Evolutionary conservation across 1,140 invertebrate genomes (phyloP).

Genomic region (Lepidotrigona ventralis): DNA sequence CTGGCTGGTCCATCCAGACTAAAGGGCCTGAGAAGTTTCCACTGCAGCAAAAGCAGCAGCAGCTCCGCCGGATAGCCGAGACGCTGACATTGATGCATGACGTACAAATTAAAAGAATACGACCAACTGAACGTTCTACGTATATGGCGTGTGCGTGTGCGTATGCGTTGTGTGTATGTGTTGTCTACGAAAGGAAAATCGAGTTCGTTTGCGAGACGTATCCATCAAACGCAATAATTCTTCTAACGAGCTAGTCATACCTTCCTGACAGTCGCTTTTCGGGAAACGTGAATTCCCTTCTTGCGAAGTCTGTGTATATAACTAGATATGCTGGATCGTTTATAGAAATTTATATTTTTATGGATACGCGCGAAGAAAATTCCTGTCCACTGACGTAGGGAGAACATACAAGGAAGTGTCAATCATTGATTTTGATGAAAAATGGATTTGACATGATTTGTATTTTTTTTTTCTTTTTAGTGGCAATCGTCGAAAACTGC

Average conservation of each 20-base stretch:
- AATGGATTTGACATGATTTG: too few species aligned
- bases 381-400: too few species aligned
- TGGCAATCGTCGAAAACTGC: too few species aligned
- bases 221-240: constrained; percentile 29
- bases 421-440: too few species aligned
- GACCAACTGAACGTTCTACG: background rate
- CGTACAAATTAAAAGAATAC: constrained; percentile 59
- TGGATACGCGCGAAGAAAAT: too few species aligned
- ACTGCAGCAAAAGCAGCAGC: constrained; percentile 47
- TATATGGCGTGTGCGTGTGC: background rate
- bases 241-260: constrained; percentile 27
- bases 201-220: constrained; percentile 13
- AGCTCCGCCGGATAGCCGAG: constrained; percentile 37
- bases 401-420: too few species aligned
- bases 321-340: background rate
- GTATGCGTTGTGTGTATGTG: background rate
- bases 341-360: background rate
- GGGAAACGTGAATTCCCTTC: constrained; percentile 15
- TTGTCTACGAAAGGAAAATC: constrained; percentile 33
- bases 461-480: too few species aligned
- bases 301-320: background rate
- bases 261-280: constrained; percentile 47
- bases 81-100: constrained; percentile 62
- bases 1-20: constrained; percentile 45
- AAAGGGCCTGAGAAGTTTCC: constrained; percentile 32